Percentiles rank a stretch among this genome's conserved stretches.
Evolutionary conservation across 2,888 invertebrate species (phyloP).

Genomic region (Dolichomitus sp.): DNA sequence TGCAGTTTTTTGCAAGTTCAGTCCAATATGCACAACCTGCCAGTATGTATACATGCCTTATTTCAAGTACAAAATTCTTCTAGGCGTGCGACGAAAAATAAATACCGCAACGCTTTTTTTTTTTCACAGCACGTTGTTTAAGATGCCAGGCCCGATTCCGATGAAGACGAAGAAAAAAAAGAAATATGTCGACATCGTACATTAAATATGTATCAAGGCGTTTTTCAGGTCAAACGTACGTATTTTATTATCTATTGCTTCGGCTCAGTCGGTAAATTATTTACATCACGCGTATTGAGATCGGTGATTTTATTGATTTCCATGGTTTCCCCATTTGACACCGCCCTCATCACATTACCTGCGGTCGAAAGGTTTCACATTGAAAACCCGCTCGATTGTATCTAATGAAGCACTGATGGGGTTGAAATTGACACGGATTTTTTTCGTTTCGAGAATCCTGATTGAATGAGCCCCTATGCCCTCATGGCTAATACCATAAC

Average conservation of each 20-base stretch:
- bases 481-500: constrained; percentile 10
- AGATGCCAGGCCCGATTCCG: constrained; percentile 93
- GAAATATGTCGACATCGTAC: constrained; percentile 86
- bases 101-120: constrained; percentile 68
- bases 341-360: constrained; percentile 23
- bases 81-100: not conserved
- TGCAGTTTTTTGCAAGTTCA: constrained; percentile 98
- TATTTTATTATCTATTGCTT: not conserved
- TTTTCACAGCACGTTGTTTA: constrained; percentile 94
- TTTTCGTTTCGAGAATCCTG: not conserved
- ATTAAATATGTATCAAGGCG: constrained; percentile 22
- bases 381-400: constrained; percentile 15
- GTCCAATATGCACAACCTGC: constrained; percentile 99
- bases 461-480: constrained; percentile 39
- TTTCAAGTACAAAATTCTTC: constrained; percentile 11
- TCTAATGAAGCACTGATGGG: not conserved
- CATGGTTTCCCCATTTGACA: not conserved
- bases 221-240: not conserved
- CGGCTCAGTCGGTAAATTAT: not conserved
- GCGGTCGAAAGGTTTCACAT: not conserved
- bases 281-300: not conserved
- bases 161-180: constrained; percentile 94
- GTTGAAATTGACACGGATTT: not conserved
- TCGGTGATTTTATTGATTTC: not conserved
- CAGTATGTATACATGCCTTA: constrained; percentile 91